Conservation (phyloP, 1,140 invertebrate species). For the Drosophila orosa region DNA sequence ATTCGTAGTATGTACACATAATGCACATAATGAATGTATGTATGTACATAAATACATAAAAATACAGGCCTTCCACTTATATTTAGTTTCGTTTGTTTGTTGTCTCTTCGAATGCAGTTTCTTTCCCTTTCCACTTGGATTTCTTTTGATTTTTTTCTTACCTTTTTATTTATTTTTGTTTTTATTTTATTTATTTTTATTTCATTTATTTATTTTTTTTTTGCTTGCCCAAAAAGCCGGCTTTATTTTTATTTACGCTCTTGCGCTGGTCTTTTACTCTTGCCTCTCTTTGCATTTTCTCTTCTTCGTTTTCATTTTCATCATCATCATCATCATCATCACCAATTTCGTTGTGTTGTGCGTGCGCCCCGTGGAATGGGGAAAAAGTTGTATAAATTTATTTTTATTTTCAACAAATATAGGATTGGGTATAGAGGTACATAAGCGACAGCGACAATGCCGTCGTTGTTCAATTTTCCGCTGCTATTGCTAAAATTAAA, state of each 20-base stretch:
- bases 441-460: conserved; percentile 48
- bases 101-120: conserved; percentile 23
- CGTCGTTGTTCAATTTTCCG: conserved; percentile 68
- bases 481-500: conserved; percentile 75
- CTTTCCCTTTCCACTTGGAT: conserved; percentile 6
- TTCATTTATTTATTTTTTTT: too few species aligned
- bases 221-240: conserved; percentile 57
- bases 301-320: conserved; percentile 17
- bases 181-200: background rate
- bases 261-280: conserved; percentile 4
- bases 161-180: background rate
- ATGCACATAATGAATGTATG: conserved; percentile 1
- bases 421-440: conserved; percentile 30
- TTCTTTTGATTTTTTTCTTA: conserved; percentile 6
- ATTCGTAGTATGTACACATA: conserved; percentile 3
- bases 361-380: conserved; percentile 53
- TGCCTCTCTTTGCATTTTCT: conserved; percentile 23
- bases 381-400: conserved; percentile 63
- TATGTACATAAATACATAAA: background rate
- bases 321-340: conserved; percentile 11
- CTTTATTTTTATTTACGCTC: conserved; percentile 35
- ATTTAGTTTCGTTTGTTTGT: conserved; percentile 45
- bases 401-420: conserved; percentile 73
- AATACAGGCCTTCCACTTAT: conserved; percentile 2
- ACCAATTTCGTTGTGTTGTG: conserved; percentile 26